These are phyloP conservation scores for Drosophila guanche DNA, from an alignment of 1,140 invertebrate genomes.

Conservation along the genomic window DNA sequence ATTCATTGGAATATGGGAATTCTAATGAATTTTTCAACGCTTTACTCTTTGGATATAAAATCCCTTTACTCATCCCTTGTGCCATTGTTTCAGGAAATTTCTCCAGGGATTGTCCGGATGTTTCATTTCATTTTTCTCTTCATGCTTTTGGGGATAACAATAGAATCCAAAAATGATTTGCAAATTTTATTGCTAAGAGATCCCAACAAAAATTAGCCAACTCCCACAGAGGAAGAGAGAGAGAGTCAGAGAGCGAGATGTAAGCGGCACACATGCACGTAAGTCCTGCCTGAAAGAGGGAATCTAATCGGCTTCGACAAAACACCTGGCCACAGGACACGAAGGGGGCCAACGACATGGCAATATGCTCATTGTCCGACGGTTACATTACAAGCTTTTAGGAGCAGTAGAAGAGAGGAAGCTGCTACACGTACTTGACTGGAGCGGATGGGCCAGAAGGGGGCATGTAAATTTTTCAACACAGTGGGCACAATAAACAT, in stretches of 20 bases:
- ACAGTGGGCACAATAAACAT: conserved; percentile 59
- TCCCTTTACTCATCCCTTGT: background rate
- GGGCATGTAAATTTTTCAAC: conserved; percentile 63
- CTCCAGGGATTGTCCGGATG: background rate
- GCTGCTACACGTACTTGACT: background rate
- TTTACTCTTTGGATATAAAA: too few relatives aligned
- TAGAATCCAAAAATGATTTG: conserved; percentile 46
- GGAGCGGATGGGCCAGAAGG: conserved; percentile 1
- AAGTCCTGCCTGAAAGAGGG: conserved; percentile 2
- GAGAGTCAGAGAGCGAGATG: background rate
- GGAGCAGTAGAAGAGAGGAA: too few relatives aligned
- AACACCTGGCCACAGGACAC: conserved; percentile 24
- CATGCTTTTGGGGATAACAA: conserved; percentile 19
- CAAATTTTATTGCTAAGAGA: conserved; percentile 38
- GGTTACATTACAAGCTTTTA: conserved; percentile 18
- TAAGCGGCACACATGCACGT: background rate
- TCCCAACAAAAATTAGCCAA: conserved; percentile 22
- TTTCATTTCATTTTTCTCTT: conserved; percentile 14
- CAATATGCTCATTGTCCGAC: conserved; percentile 35
- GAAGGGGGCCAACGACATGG: conserved; percentile 25
- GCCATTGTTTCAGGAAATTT: conserved; percentile 2
- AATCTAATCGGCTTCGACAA: conserved; percentile 23
- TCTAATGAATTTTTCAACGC: too few relatives aligned
- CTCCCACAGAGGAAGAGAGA: background rate
- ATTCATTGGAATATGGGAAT: too few relatives aligned